Evolutionary conservation across 2,888 invertebrate genomes (phyloP), one percentile per base, ranked within the genome.

Genomic region (Trissolcus japonicus): DNA sequence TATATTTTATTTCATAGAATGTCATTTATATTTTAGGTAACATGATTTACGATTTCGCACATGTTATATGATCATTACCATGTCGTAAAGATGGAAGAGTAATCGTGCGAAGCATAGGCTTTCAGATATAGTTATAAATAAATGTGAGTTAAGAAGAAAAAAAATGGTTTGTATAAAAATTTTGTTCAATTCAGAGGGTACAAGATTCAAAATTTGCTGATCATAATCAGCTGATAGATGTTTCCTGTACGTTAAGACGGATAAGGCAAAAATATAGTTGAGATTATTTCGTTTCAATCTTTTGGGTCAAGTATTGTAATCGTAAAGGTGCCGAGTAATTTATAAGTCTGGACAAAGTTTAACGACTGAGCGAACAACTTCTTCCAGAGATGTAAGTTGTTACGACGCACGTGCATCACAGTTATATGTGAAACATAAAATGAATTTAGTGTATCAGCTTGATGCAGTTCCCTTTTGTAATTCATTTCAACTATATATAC

Each of bases 271-370:
- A 14, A 48, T 48, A 21, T 17, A 41, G 11, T 0, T 6, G 4
- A 6, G 61, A 61, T 66, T 50, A 51, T 61, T 72, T 40, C 19
- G 67, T 51, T 66, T 43, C 51, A 62, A 74, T 66, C 67, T 62
- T 53, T 67, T 53, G 61, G 55, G 66, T 73, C 60, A 61, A 66
- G 55, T 51, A 66, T 66, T 55, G 51, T 57, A 62, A 74, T 67
- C 56, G 51, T 19, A 25, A 51, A 54, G 46, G 25, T 35, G 50
- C 41, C n/a, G 51, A 50, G 53, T 67, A 57, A 57, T 56, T 59
- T 73, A 56, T 67, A 67, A 74, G 62, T 53, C 41, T 50, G 61
- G 73, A 40, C 51, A 66, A 67, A 67, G 67, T 74, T 67, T 74
- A 74, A 74, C 62, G 67, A 62, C 74, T 51, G 17, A 17, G 40